phyloP scores from a whole-genome alignment of 2,888 invertebrate species.

The Drosophila differens region DNA sequence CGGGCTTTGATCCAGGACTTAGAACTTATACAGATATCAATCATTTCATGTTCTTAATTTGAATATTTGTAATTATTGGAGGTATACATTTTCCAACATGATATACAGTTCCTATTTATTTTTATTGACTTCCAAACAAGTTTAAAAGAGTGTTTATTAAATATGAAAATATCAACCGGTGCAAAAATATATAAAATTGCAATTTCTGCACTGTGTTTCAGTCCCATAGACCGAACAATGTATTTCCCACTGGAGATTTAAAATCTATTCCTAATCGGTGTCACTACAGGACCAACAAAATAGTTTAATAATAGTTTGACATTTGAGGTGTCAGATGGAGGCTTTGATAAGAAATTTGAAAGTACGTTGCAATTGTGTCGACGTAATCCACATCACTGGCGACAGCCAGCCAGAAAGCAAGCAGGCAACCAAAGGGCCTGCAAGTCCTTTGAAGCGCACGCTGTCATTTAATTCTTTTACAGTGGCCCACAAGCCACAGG shows the following conservation, averaged over 20 bases:
- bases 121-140: background rate
- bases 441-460: slow-evolving; percentile 24
- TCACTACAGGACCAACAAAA: background rate
- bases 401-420: background rate
- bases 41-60: background rate
- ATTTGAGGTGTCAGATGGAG: background rate
- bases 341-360: slow-evolving; percentile 6
- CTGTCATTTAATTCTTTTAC: slow-evolving; percentile 67
- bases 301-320: background rate
- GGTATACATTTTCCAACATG: background rate
- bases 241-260: too few species aligned
- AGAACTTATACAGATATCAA: background rate
- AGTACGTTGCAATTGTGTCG: slow-evolving; percentile 6
- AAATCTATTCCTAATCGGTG: background rate
- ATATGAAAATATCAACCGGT: background rate
- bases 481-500: slow-evolving; percentile 56
- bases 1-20: background rate
- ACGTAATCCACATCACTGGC: slow-evolving; percentile 14
- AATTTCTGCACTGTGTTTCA: background rate
- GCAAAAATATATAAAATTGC: background rate
- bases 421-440: background rate
- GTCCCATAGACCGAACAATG: background rate
- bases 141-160: background rate
- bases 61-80: background rate
- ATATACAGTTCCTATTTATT: background rate